Percentiles rank a stretch among this genome's conserved stretches.
These are phyloP conservation scores for Saxidomus purpurata DNA, from an alignment of 1,140 invertebrate species.

Conservation along the genomic window DNA sequence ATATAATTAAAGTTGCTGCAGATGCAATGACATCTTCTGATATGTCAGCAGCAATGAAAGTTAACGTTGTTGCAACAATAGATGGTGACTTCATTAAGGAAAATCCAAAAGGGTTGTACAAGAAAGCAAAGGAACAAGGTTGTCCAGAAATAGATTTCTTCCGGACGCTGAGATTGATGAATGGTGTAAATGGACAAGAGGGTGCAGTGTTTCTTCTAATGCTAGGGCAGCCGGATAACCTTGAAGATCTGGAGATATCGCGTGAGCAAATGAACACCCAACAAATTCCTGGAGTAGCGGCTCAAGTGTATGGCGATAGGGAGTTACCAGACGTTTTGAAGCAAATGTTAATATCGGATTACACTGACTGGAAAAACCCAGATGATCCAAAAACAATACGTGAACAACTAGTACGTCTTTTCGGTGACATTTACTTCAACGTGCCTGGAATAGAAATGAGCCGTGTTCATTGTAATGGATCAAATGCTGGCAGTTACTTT, in stretches of 20 bases:
- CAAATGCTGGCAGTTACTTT: constrained; percentile 1
- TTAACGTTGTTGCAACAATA: constrained; percentile 5
- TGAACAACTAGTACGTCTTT: not conserved
- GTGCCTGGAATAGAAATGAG: constrained; percentile 27
- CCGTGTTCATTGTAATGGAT: constrained; percentile 14
- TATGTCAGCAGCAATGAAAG: not conserved
- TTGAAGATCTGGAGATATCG: not conserved
- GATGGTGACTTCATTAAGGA: constrained; percentile 31
- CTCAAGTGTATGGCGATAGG: not conserved
- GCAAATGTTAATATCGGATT: constrained; percentile 2
- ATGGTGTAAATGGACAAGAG: constrained; percentile 41
- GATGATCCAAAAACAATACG: not conserved
- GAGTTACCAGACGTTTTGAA: constrained; percentile 19
- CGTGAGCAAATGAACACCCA: constrained; percentile 30
- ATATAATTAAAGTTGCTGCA: not conserved
- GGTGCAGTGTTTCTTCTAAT: constrained; percentile 27
- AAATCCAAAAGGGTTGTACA: not conserved
- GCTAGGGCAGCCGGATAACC: not conserved
- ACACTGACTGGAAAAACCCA: constrained; percentile 35
- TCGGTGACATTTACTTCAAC: constrained; percentile 42
- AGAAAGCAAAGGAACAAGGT: no score
- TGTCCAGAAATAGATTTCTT: constrained; percentile 27
- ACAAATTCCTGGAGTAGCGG: not conserved
- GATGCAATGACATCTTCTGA: not conserved
- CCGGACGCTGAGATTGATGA: constrained; percentile 20